Percentiles rank a stretch among this genome's conserved stretches.
Evolutionary conservation across 1,140 invertebrate genomes (phyloP).

Genomic region (Diuraphis noxia): DNA sequence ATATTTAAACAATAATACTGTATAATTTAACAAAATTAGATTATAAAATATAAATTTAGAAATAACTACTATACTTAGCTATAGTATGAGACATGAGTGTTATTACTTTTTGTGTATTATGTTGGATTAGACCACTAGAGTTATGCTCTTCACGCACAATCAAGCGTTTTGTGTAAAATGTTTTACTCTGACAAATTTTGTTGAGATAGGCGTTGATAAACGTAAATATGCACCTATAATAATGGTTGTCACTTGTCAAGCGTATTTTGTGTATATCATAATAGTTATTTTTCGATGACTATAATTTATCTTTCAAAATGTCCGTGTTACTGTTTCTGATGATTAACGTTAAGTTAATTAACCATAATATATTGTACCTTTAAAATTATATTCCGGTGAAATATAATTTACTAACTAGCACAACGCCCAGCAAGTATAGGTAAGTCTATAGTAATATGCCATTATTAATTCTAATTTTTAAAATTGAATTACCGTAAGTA

Average conservation of each 20-base stretch:
- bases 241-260: not conserved
- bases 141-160: not conserved
- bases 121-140: not conserved
- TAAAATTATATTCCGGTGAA: not conserved
- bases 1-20: not conserved
- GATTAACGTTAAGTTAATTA: constrained; percentile 24
- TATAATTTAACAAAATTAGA: not conserved
- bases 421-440: not conserved
- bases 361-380: not conserved
- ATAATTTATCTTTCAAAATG: not conserved
- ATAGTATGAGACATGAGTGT: not conserved
- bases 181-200: not conserved
- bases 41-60: not conserved
- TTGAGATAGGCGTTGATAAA: not conserved
- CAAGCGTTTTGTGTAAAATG: not conserved
- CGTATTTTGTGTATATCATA: not conserved
- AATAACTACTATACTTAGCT: not conserved
- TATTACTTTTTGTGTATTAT: not conserved
- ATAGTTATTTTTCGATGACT: not conserved
- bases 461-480: not conserved
- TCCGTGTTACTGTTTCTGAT: not conserved
- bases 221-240: not conserved
- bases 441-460: not conserved
- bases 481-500: not conserved
- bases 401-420: not conserved